phyloP scores from a whole-genome alignment of 2,888 invertebrate genomes.

The Halictus ligatus region DNA sequence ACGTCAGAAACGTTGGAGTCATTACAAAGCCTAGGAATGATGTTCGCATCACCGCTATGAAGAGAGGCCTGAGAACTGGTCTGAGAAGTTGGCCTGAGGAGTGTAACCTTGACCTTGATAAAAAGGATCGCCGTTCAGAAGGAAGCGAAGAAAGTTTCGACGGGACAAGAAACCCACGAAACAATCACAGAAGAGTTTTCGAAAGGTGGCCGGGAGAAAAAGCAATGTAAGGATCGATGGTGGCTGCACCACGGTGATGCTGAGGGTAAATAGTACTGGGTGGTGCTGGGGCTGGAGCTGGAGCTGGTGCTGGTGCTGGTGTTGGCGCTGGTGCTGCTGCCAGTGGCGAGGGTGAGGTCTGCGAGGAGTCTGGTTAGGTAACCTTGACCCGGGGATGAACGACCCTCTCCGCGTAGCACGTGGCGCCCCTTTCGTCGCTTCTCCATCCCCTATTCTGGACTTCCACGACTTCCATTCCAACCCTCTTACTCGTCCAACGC shows the following conservation, averaged over 20 bases:
- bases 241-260: constrained; percentile 59
- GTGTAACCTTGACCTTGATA: constrained; percentile 54
- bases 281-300: background rate
- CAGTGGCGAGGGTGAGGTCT: constrained; percentile 66
- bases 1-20: background rate
- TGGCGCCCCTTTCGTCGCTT: constrained; percentile 73
- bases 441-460: constrained; percentile 60
- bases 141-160: constrained; percentile 37
- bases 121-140: background rate
- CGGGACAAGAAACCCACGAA: constrained; percentile 35
- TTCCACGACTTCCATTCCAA: constrained; percentile 61
- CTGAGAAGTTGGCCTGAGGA: background rate
- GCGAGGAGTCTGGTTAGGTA: constrained; percentile 73
- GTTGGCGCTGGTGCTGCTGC: constrained; percentile 36
- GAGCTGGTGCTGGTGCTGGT: constrained; percentile 7
- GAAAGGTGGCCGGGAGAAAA: constrained; percentile 43
- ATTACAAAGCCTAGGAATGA: background rate
- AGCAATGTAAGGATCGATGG: constrained; percentile 66
- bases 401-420: constrained; percentile 79
- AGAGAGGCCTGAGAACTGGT: background rate
- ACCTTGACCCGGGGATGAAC: constrained; percentile 84
- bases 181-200: constrained; percentile 35
- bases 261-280: constrained; percentile 69
- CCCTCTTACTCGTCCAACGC: constrained; percentile 62
- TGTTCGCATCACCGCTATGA: background rate